A percentile compares a stretch with the other conserved stretches of the same genome.
phyloP scores from a whole-genome alignment of 30 jellyfish, hydroid and myxozoan genomes.

The Rhopilema esculentum region DNA sequence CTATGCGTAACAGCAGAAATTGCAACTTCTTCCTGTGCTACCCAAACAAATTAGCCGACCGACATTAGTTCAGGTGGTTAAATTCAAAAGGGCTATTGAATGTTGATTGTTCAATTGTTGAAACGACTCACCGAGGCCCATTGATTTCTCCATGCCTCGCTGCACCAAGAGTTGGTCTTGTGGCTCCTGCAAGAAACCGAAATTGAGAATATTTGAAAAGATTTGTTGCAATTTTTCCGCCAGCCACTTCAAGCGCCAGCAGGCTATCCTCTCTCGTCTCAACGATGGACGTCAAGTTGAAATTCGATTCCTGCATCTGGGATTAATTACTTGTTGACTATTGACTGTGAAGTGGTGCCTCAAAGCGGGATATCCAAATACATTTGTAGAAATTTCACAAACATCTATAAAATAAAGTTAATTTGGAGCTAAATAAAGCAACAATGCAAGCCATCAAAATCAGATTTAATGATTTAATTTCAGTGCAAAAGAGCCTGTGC shows the following conservation, averaged over 20 bases:
- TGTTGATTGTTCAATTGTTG: slow-evolving; percentile 53
- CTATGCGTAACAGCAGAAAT: not conserved
- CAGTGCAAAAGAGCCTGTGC: too few relatives aligned
- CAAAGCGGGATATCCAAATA: too few relatives aligned
- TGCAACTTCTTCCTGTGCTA: slow-evolving; percentile 19
- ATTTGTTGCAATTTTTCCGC: not conserved
- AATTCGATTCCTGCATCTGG: not conserved
- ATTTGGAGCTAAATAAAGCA: too few relatives aligned
- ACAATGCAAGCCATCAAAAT: too few relatives aligned
- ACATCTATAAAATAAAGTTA: too few relatives aligned
- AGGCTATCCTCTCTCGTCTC: too few relatives aligned
- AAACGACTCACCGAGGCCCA: slow-evolving; percentile 69
- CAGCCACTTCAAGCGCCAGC: not conserved
- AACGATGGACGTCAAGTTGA: not conserved
- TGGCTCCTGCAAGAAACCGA: not conserved
- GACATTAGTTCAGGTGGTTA: slow-evolving; percentile 55
- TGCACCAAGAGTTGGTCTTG: slow-evolving; percentile 13
- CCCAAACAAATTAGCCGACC: not conserved
- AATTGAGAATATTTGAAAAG: not conserved
- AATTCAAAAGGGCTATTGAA: slow-evolving; percentile 47
- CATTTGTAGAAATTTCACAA: too few relatives aligned
- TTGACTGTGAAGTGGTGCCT: too few relatives aligned
- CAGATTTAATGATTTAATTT: too few relatives aligned
- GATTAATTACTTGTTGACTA: not conserved
- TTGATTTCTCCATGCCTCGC: slow-evolving; percentile 72